Evolutionary conservation across 2,113 vertebrate species (phyloP).

Genomic region (Oreochromis spilurus): DNA sequence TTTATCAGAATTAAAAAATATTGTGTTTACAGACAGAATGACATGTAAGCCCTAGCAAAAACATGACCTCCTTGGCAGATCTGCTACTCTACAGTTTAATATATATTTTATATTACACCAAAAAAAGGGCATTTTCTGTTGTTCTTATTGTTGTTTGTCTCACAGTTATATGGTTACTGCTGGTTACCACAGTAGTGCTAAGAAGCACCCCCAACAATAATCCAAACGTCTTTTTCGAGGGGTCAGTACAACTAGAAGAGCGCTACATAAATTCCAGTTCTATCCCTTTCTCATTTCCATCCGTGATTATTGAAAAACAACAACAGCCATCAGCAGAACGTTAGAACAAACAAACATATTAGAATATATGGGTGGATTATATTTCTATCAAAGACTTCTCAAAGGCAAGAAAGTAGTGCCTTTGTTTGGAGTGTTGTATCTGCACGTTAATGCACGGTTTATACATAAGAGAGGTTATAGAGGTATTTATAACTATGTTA

Average conservation of each 20-base stretch:
- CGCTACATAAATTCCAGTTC: neutral
- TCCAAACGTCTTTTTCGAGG: neutral
- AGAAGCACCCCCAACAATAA: neutral
- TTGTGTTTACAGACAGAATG: neutral
- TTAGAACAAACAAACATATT: neutral
- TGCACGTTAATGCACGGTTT: neutral
- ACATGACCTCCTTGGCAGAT: neutral
- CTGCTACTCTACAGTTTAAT: neutral
- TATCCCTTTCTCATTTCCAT: neutral
- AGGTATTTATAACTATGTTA: too few species aligned
- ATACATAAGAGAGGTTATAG: neutral
- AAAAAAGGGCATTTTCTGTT: rapidly evolving
- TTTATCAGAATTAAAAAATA: neutral
- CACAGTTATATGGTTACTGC: neutral
- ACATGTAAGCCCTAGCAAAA: neutral
- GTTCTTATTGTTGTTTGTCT: neutral
- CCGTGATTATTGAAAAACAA: neutral
- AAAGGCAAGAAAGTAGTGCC: neutral
- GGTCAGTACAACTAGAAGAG: neutral
- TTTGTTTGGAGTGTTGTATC: neutral
- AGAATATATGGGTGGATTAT: neutral
- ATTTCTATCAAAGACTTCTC: neutral
- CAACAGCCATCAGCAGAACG: neutral
- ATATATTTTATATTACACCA: neutral
- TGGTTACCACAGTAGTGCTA: neutral